Evolutionary conservation across 2,797 vertebrate genomes (phyloP), one percentile per base, ranked within the genome.

Genomic region (Poecilia wingei): DNA sequence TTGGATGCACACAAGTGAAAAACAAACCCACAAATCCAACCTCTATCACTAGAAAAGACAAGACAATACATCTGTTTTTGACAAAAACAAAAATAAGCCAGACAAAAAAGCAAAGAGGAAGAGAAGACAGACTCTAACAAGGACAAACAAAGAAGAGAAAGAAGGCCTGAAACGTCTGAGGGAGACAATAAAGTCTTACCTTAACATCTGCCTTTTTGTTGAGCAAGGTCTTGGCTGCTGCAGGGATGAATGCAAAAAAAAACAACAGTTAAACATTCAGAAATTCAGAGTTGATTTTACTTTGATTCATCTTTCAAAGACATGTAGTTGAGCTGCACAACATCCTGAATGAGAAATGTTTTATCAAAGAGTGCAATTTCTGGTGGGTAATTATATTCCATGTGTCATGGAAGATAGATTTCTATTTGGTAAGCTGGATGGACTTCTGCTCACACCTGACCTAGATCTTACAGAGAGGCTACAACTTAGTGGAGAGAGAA

Each of bases 141-240:
- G 12, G 33, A 55, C 36, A 74, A 39, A 51, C 22, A 55, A 25
- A 51, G 13, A 57, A n/a, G 25, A 74, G 6, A 41, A 57, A 41
- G 13, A 74, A 10, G 12, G 4, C 3, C 8, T 36, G 20, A 16
- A 69, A n/a, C 25, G 61, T 25, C 1, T 6, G 1, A 28, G 53
- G 47, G 8, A 51, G 46, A 79, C 28, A 53, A 6, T 16, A 36
- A 81, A 75, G 8, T 47, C 94, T 95, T 95, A 96, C 96, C 96
- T 96, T 96, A 46, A 96, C 96, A 74, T 96, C 96, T 39, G 95
- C 96, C 93, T 96, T 96, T 90, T 96, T 96, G 94, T 96, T 96
- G 87, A 96, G 94, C 93, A 96, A 89, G 79, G 93, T 95, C 95
- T 96, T 96, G 84, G 96, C 96, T 96, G 95, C 96, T 96, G 94